Conservation (phyloP, 2,113 vertebrate genomes). For the Carassius gibelio region DNA sequence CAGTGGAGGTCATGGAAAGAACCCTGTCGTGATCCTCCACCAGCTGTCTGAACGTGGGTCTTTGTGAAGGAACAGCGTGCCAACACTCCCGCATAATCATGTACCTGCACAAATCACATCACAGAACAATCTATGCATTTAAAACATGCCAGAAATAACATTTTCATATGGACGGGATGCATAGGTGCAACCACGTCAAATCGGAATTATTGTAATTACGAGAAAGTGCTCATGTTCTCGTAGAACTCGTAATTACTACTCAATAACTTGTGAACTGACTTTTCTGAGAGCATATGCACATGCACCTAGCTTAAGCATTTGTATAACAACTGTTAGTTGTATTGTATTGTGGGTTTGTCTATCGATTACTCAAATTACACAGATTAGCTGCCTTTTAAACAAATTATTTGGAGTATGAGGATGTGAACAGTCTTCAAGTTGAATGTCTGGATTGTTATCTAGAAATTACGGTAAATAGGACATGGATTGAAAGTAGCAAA, state of each 20-base stretch:
- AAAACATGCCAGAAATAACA: background rate
- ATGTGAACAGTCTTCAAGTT: too few species aligned
- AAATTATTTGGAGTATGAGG: background rate
- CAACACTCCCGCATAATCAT: slow-evolving; percentile 99
- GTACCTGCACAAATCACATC: slow-evolving; percentile 79
- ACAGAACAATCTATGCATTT: background rate
- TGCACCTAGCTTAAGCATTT: background rate
- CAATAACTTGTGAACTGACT: background rate
- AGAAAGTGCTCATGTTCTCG: background rate
- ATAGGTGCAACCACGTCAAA: background rate
- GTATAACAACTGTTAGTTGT: background rate
- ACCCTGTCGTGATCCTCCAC: slow-evolving; percentile 94
- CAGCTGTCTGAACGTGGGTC: slow-evolving; percentile 96
- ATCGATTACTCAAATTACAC: background rate
- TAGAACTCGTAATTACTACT: too few species aligned
- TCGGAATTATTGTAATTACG: background rate
- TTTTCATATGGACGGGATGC: background rate
- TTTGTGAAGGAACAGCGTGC: slow-evolving; percentile 91
- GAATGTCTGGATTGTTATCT: too few species aligned
- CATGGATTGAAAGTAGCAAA: too few species aligned
- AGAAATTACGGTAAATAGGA: too few species aligned
- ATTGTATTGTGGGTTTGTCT: background rate
- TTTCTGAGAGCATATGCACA: background rate
- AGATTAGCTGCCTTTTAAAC: background rate
- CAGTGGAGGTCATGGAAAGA: slow-evolving; percentile 89